These are phyloP conservation scores for Rhinella marina DNA, from an alignment of 2,797 vertebrate species.

Conservation along the genomic window DNA sequence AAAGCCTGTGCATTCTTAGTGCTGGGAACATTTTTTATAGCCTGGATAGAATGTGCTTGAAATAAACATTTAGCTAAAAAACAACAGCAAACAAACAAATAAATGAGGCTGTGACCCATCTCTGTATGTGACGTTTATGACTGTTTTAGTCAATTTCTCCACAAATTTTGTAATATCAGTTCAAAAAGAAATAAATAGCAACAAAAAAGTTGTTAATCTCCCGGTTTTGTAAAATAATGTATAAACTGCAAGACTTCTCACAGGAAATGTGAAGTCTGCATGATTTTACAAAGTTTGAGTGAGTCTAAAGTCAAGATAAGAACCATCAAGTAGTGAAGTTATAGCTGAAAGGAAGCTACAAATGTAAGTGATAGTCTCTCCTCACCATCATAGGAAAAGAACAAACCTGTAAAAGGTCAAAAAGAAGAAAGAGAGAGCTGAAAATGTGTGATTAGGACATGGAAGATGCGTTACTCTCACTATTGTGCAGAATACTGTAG, in stretches of 20 bases:
- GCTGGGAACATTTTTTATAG: neutral
- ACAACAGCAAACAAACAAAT: neutral
- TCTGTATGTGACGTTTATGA: neutral
- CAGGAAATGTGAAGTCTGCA: conserved; percentile 5
- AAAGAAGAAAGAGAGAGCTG: conserved; percentile 11
- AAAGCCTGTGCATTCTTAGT: too few relatives aligned
- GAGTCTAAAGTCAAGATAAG: conserved; percentile 10
- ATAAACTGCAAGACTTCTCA: neutral
- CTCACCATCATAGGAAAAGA: conserved; percentile 24
- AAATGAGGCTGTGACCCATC: neutral
- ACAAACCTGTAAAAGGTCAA: conserved; percentile 39
- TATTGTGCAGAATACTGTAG: neutral
- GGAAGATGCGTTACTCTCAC: neutral
- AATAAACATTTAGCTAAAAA: neutral
- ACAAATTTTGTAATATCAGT: too few relatives aligned
- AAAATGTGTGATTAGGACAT: conserved; percentile 20
- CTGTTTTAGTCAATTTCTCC: too few relatives aligned
- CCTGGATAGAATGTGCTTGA: neutral
- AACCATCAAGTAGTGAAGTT: conserved; percentile 28
- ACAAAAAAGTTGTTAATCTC: neutral
- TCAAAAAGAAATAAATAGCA: neutral
- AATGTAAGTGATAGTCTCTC: conserved; percentile 35
- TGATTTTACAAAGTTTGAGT: conserved; percentile 24
- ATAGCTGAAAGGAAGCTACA: neutral
- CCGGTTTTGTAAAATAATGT: neutral